Evolutionary conservation across 2,888 invertebrate genomes (phyloP), one percentile per base, ranked within the genome.

Genomic region (Rosalia funebris): DNA sequence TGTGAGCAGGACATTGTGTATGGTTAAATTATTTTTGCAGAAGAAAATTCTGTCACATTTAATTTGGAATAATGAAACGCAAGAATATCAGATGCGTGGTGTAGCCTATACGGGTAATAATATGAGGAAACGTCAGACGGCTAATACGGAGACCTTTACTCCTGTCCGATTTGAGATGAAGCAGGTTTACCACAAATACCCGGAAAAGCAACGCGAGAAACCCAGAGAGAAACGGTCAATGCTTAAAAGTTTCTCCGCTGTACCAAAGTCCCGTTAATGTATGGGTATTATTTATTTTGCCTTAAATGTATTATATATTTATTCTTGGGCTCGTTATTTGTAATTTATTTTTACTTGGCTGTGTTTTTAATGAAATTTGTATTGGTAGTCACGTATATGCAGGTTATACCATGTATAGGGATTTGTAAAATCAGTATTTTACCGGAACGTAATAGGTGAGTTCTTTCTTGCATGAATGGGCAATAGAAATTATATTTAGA

Each of bases 61-160:
- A 39, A 91, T 93, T 76, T 99, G 98, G 96, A 98, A 97, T 83
- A 97, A 97, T 81, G 98, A 98, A 76, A 93, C 97, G 25, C 98
- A 98, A 25, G 98, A 99, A 82, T 99, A 98, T 94, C 97, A 98
- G 80, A 87, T 99, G 42, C 92, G 92, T 79, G 98, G 98, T 81
- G 96, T 99, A 4, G 98, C 98, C 0, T 99, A 99, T 82, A 96
- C 98, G 4, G 98, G 98, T 0, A 99, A 99, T 83, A 99, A 99
- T 79, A 98, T 98, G 96, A 86, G 91, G 60, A 92, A 93, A 78
- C 86, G 83, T 5, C 82, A 86, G 71, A 81, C 83, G 14, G 79
- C 82, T 32, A 73, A 81, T 54, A 80, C 81, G 61, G 71, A 77
- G 42, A 76, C 74, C 17, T 70, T 72, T 4, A 68, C 71, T 4